Conservation (phyloP, 2,888 invertebrate genomes). For the Tanypteryx hageni region DNA sequence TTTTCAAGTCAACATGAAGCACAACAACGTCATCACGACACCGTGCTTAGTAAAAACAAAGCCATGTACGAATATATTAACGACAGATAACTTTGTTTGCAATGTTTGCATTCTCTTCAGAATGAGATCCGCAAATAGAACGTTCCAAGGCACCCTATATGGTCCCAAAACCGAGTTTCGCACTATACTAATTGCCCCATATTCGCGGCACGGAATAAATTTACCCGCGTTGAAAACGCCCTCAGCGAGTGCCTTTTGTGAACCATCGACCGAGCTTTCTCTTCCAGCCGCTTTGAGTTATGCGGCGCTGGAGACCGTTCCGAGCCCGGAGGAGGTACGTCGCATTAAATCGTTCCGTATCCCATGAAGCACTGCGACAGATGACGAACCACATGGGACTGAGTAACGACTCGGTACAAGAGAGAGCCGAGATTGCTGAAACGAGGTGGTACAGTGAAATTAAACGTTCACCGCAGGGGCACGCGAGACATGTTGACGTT, state of each 20-base stretch:
- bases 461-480: too few relatives aligned
- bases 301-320: not conserved
- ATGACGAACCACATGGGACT: constrained; percentile 38
- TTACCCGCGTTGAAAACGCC: not conserved
- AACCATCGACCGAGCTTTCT: not conserved
- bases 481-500: too few relatives aligned
- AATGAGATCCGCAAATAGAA: not conserved
- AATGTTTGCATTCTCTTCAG: not conserved
- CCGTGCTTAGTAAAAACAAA: not conserved
- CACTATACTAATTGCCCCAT: not conserved
- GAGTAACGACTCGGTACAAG: not conserved
- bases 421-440: not conserved
- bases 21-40: not conserved
- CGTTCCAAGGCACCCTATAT: not conserved
- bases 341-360: not conserved
- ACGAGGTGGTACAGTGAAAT: too few relatives aligned
- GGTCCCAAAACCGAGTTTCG: constrained; percentile 1
- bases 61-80: not conserved
- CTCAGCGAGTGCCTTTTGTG: not conserved
- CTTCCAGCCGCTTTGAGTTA: not conserved
- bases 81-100: not conserved
- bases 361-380: constrained; percentile 20
- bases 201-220: not conserved
- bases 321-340: too few relatives aligned
- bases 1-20: not conserved